Evolutionary conservation across 1,140 invertebrate species (phyloP).

Genomic region (Drosophila elegans): DNA sequence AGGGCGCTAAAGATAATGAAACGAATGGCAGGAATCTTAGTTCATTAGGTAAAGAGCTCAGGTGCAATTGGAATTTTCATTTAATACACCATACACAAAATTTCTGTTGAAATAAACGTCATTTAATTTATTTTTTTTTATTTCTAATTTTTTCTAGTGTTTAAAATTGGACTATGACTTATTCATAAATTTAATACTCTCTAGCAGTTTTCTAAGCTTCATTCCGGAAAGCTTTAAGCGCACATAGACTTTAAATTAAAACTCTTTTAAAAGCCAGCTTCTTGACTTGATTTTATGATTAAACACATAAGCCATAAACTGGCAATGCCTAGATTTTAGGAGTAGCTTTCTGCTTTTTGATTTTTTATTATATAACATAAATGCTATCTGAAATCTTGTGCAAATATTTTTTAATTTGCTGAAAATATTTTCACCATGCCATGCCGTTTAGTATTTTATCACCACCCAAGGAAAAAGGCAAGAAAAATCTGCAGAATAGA

Average conservation of each 20-base stretch:
- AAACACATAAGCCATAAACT: conserved; percentile 10
- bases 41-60: conserved; percentile 22
- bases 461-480: conserved; percentile 6
- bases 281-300: conserved; percentile 17
- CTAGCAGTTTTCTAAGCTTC: neutral
- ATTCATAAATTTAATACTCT: too few relatives aligned
- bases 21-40: conserved; percentile 34
- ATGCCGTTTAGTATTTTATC: conserved; percentile 12
- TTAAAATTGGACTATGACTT: neutral
- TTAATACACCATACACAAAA: conserved; percentile 5
- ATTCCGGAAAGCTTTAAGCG: too few relatives aligned
- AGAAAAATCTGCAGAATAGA: neutral
- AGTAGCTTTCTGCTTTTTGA: neutral
- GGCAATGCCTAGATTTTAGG: neutral
- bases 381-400: conserved; percentile 23
- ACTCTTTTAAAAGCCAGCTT: neutral
- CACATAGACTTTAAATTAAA: neutral
- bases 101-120: neutral
- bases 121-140: neutral
- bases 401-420: conserved; percentile 36
- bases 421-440: conserved; percentile 7
- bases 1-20: conserved; percentile 47
- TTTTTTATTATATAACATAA: conserved; percentile 20
- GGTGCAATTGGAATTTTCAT: conserved; percentile 13
- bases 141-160: neutral